These are phyloP conservation scores for Microcebus ravelobensis DNA, from an alignment of 2,113 vertebrate genomes.

Conservation along the genomic window DNA sequence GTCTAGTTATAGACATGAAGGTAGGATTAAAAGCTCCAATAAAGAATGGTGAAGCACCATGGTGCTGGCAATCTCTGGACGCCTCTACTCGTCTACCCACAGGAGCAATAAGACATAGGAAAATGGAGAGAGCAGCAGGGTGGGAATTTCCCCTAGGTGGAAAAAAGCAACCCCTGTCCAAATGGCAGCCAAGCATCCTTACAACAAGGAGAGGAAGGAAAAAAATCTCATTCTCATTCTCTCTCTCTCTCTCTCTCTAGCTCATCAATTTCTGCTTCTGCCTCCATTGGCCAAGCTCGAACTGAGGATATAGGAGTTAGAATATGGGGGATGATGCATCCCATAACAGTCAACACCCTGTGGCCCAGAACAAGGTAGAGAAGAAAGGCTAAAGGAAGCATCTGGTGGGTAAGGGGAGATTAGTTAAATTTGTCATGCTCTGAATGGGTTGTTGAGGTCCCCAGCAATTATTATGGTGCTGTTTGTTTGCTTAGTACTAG, in stretches of 20 bases:
- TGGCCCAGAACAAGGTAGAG: background rate
- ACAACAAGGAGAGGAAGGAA: background rate
- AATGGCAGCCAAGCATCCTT: background rate
- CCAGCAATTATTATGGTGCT: too few relatives aligned
- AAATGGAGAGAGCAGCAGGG: background rate
- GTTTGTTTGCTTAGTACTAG: too few relatives aligned
- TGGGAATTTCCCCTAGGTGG: background rate
- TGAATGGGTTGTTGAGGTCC: too few relatives aligned
- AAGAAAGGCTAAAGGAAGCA: background rate
- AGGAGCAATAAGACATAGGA: too few relatives aligned
- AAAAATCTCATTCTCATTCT: background rate
- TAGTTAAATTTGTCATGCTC: background rate
- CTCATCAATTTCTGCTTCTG: background rate
- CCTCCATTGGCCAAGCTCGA: background rate
- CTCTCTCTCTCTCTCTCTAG: background rate
- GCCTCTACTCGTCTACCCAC: background rate
- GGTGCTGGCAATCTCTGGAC: too few relatives aligned
- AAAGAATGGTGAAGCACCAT: background rate
- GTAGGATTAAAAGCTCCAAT: background rate
- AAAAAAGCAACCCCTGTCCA: background rate
- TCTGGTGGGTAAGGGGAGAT: background rate
- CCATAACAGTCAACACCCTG: too few relatives aligned
- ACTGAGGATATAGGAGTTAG: background rate
- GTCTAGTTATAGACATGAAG: background rate
- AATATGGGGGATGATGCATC: fast-evolving